Evolutionary conservation across 2,797 vertebrate species (phyloP), one percentile per base, ranked within the genome.

Genomic region (Gymnodraco acuticeps): DNA sequence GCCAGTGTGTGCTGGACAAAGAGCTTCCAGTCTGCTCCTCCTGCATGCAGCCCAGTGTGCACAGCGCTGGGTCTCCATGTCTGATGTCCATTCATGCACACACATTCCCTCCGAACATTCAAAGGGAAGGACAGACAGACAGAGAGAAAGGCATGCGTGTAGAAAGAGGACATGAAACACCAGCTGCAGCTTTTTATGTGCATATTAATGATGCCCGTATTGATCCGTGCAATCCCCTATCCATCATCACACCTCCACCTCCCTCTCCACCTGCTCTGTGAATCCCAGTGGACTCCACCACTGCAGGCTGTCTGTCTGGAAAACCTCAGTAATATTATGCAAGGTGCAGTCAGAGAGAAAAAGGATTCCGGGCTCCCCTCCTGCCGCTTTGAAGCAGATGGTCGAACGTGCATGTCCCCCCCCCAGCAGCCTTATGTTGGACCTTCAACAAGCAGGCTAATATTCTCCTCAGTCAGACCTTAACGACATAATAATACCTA

Each of bases 351-450:
- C 56, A 52, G 68, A 70, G 19, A 73, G 27, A 66, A 20, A 58
- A 46, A 8, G 10, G 60, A 68, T 52, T 65, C 67, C 75, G 76
- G 64, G 38, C 68, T 86, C 64, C 85, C 87, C 87, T 90, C 90
- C 88, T 81, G 89, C 83, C 2, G 87, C 75, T 86, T 56, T 41
- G 73, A 27, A 78, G 54, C 92, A 92, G 91, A 94, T 93, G 93
- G 92, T 84, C 87, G 62, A 27, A 69, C 31, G 50, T 50, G 62
- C 74, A 52, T 70, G 70, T 78, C 81, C 81, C 80, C 20, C 20
- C 27, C 48, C 70, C 77, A 54, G 79, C 80, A 54, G 79, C 80
- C 72, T 87, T 62, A 68, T 87, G 88, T 2, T 77, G 74, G 67
- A 78, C 71, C 75, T 31, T 48, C 73, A 65, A 0, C 73, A 27